Base-by-base conservation (phyloP, 2,113 vertebrate genomes). In the Ammodytes dubius region DNA sequence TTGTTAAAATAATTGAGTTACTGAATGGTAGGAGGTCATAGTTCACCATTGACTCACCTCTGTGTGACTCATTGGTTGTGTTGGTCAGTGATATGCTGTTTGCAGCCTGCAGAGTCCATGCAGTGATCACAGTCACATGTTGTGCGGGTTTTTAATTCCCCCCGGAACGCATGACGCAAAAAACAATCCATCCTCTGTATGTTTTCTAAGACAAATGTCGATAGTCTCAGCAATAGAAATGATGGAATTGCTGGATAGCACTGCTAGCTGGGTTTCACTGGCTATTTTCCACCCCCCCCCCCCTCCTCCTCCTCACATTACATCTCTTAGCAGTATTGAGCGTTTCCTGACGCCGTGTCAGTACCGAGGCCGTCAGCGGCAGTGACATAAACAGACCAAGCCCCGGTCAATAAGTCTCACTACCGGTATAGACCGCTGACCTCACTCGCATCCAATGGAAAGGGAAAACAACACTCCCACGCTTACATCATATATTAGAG, bases 251-350 rank as follows among this genome's bases (percentile, higher is more conserved):
- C 27, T 27, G 27, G 27, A 27, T 27, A 27, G 27, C 27, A 27
- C 61, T 27, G 54, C 67, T 52, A 47, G 67, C 35, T 39, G 5
- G 13, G 17, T 53, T 57, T 54, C 42, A 46, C 59, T 50, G 15
- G 4, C 35, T 12, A 0, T 53, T 47, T 71, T 13, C 42, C 70
- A 35, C 9, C 40, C 35, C 59, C 37, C 40, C 52, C 42, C 7
- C 43, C 39, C 61, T 15, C 10, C 15, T 17, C 54, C 63, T 61
- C 59, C 70, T 80, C 86, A 43, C 89, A 61, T 89, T 84, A 87
- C 86, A 82, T 84, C 89, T 89, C 73, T 92, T 86, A 90, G 84
- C 78, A 6, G 59, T 87, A 94, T 94, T 57, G 93, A 94, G 90
- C 87, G 60, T 74, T 92, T 93, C 91, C 91, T 94, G 91, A 80